phyloP scores from a whole-genome alignment of 1,140 invertebrate species.

The Paramacrobiotus metropolitanus region DNA sequence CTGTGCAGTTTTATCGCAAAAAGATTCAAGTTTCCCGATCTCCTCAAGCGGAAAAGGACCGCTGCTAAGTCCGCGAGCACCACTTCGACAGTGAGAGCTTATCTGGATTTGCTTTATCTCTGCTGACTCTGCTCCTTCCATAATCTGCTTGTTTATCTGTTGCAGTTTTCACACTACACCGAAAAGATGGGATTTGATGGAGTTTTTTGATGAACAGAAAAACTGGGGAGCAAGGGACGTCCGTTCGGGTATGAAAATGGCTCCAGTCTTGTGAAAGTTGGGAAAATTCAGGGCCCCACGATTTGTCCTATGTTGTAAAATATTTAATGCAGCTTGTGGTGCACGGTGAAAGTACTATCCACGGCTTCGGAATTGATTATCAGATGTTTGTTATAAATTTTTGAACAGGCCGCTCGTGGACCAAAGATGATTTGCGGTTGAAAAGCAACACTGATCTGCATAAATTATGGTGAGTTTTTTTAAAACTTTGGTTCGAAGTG shows the following conservation, averaged over 20 bases:
- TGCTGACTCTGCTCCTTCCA: too few species aligned
- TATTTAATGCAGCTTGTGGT: too few species aligned
- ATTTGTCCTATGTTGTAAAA: too few species aligned
- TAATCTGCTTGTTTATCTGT: too few species aligned
- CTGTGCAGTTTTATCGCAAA: too few species aligned
- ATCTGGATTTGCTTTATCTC: too few species aligned
- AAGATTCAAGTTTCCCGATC: too few species aligned
- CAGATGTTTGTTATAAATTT: slow-evolving; percentile 8
- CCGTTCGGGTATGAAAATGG: slow-evolving; percentile 32
- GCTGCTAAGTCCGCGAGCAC: too few species aligned
- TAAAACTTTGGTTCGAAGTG: not conserved
- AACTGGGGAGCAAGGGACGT: slow-evolving; percentile 59
- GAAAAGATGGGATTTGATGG: slow-evolving; percentile 31
- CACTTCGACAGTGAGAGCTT: too few species aligned
- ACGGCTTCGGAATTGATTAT: too few species aligned
- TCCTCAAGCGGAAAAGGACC: too few species aligned
- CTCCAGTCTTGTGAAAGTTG: not conserved
- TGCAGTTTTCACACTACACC: slow-evolving; percentile 4
- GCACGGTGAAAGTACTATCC: too few species aligned
- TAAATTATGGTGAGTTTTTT: slow-evolving; percentile 62
- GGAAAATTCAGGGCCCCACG: not conserved
- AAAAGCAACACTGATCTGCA: slow-evolving; percentile 91
- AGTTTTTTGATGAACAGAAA: slow-evolving; percentile 73
- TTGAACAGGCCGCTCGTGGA: slow-evolving; percentile 51
- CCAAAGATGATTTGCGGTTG: slow-evolving; percentile 61